phyloP scores from a whole-genome alignment of 2,113 vertebrate genomes.

The Emberiza fucata region DNA sequence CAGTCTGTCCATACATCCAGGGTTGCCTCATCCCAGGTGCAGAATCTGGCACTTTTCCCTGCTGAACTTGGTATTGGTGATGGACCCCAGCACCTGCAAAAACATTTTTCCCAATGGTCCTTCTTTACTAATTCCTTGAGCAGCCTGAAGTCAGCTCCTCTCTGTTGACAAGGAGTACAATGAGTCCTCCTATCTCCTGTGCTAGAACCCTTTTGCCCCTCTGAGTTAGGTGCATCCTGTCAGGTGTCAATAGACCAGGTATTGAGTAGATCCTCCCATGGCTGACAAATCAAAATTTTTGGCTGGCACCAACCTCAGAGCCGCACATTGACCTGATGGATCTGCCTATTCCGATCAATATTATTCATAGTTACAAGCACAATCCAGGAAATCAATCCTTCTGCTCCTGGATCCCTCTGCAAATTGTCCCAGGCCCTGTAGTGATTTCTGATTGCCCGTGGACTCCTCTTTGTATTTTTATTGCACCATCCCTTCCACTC shows the following conservation, averaged over 20 bases:
- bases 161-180: not conserved
- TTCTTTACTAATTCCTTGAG: not conserved
- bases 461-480: not conserved
- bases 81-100: not conserved
- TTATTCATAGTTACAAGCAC: not conserved
- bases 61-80: not conserved
- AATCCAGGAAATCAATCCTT: not conserved
- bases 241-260: not conserved
- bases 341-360: not conserved
- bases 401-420: not conserved
- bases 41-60: fast-evolving
- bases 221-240: not conserved
- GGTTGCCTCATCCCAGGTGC: not conserved
- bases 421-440: not conserved
- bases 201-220: not conserved
- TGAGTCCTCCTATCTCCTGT: not conserved
- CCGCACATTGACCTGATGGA: fast-evolving
- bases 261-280: not conserved
- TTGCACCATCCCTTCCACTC: not conserved
- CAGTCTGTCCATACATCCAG: not conserved
- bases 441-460: fast-evolving
- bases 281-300: not conserved
- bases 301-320: not conserved
- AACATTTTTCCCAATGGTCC: not conserved
- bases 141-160: not conserved